These are phyloP conservation scores for Phasia obesa DNA, from an alignment of 2,888 invertebrate genomes.

Conservation along the genomic window DNA sequence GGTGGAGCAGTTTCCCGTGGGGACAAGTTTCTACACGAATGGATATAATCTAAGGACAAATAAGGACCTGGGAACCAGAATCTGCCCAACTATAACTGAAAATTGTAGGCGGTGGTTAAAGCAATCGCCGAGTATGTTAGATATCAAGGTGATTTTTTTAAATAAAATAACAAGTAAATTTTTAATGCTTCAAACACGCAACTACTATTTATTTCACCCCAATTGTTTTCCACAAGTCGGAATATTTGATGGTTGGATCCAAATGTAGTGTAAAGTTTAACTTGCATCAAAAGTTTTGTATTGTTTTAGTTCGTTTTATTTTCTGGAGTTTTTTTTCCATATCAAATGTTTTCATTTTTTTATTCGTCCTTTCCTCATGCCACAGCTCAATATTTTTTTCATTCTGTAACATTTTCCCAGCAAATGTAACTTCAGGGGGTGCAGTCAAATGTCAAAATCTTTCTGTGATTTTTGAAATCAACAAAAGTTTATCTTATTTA, in stretches of 20 bases:
- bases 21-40: too few relatives aligned
- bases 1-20: too few relatives aligned
- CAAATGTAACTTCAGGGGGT: slow-evolving; percentile 10
- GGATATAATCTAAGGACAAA: too few relatives aligned
- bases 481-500: slow-evolving; percentile 57
- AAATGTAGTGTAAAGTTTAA: slow-evolving; percentile 34
- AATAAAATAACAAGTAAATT: neutral
- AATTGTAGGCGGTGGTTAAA: too few relatives aligned
- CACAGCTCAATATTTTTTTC: too few relatives aligned
- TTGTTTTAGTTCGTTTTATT: slow-evolving; percentile 33
- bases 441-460: slow-evolving; percentile 68
- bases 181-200: neutral
- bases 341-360: slow-evolving; percentile 34
- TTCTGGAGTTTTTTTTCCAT: slow-evolving; percentile 6
- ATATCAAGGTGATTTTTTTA: too few relatives aligned
- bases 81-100: too few relatives aligned
- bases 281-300: slow-evolving; percentile 44
- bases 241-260: neutral
- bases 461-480: slow-evolving; percentile 60
- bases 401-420: too few relatives aligned
- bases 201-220: slow-evolving; percentile 48
- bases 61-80: too few relatives aligned
- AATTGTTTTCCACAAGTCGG: slow-evolving; percentile 36
- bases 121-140: too few relatives aligned
- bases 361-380: neutral